Base-by-base conservation (phyloP, 2,113 vertebrate species). In the Pygoscelis antarcticus region DNA sequence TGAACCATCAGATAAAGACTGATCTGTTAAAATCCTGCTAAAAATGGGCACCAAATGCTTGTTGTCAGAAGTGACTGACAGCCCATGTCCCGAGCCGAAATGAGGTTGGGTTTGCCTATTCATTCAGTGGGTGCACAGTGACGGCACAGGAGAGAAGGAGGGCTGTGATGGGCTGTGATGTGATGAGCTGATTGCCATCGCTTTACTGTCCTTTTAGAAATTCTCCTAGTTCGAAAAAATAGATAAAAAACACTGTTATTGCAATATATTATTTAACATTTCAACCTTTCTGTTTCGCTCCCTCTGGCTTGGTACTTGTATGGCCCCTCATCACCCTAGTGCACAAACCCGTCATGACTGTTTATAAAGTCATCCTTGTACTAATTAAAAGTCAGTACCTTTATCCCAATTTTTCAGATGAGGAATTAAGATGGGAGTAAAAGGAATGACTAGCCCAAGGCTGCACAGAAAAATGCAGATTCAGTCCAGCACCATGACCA, bases 41-140 rank as follows among this genome's bases (percentile, higher is more conserved):
- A 96, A 98, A 97, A 93, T 27, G 87, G 83, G 88, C 90, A 96
- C 93, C 94, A 89, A 97, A 96, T 88, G 96, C 77, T 88, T 97
- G 87, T 95, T 96, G 91, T 96, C 94, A 95, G 87, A 92, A 97
- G 30, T 93, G 94, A 97, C 90, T 97, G 96, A 86, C 95, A 96
- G 93, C 57, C 89, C n/a, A 6, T 79, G 91, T 87, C 95, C 90
- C 6, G 32, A 90, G 81, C 74, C 7, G 61, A 95, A 95, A 95
- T 78, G 81, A 94, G 83, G 85, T 49, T 86, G 64, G 57, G 84
- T 96, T 94, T 96, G 84, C 85, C 74, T 95, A 21, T 95, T 95
- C 83, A 83, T 89, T 95, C 86, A 70, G 62, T 47, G 88, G 72
- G 57, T 83, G 51, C 88, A 34, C 55, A 11, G 51, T 78, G 81